Conservation (phyloP, 2,113 vertebrate species). For the Cochlearius cochlearius region DNA sequence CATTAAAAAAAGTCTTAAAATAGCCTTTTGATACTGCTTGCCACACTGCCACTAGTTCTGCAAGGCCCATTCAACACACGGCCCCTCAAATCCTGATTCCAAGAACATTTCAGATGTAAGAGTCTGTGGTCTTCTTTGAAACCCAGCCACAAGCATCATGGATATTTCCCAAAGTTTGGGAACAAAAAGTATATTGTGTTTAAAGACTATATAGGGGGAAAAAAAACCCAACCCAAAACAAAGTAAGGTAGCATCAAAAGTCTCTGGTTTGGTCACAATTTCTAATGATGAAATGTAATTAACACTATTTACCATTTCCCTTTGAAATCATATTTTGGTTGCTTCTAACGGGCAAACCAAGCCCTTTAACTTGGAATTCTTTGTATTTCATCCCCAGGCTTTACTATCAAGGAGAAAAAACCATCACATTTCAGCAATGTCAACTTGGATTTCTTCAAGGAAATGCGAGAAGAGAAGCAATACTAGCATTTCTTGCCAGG, state of each 20-base stretch:
- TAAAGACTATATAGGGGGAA: neutral
- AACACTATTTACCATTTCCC: neutral
- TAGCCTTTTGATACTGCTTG: neutral
- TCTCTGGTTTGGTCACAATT: neutral
- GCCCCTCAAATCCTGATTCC: neutral
- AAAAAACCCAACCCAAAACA: fast-evolving
- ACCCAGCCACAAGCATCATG: neutral
- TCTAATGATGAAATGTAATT: neutral
- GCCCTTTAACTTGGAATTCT: neutral
- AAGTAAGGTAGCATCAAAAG: neutral
- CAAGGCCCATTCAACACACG: neutral
- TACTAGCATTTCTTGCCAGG: neutral
- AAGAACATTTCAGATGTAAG: neutral
- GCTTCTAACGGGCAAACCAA: neutral
- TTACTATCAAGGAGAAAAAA: neutral
- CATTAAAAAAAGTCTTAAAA: neutral
- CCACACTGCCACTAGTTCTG: neutral
- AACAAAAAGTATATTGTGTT: neutral
- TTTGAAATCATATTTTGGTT: neutral
- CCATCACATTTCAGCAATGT: neutral
- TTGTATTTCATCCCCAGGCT: neutral
- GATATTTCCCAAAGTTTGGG: neutral
- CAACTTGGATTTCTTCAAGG: neutral
- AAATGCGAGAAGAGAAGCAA: neutral
- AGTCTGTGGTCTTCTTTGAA: neutral